These are phyloP conservation scores for Serilophus lunatus DNA, from an alignment of 2,113 vertebrate species.

Conservation along the genomic window DNA sequence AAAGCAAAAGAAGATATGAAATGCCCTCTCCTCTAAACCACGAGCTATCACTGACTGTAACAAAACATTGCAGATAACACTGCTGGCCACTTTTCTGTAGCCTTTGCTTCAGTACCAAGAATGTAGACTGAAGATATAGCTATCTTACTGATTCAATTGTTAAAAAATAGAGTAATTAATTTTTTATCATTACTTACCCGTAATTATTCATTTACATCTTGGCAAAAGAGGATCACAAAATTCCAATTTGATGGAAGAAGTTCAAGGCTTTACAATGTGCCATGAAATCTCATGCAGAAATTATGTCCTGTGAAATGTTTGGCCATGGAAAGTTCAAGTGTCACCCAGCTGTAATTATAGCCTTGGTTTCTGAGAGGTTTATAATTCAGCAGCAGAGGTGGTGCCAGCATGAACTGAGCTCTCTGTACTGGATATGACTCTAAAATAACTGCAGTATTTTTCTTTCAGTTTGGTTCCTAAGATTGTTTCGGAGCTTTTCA, in stretches of 20 bases:
- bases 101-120: not conserved
- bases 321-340: conserved; percentile 39
- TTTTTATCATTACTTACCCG: not conserved
- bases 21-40: conserved; percentile 8
- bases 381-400: conserved; percentile 31
- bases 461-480: not conserved
- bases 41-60: conserved; percentile 7
- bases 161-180: not conserved
- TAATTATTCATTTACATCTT: conserved; percentile 11
- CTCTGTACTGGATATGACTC: not conserved
- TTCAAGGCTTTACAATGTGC: not conserved
- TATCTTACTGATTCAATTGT: not conserved
- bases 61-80: conserved; percentile 24
- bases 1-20: conserved; percentile 22
- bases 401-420: not conserved
- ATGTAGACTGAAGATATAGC: not conserved
- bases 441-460: not conserved
- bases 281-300: conserved; percentile 1
- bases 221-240: not conserved
- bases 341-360: conserved; percentile 46
- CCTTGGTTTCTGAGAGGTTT: conserved; percentile 47
- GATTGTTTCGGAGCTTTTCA: not conserved
- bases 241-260: not conserved
- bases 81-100: not conserved
- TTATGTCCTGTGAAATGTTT: conserved; percentile 30